Evolutionary conservation across 2,797 vertebrate species (phyloP), one percentile per base, ranked within the genome.

Genomic region (Myoxocephalus aenaeus): DNA sequence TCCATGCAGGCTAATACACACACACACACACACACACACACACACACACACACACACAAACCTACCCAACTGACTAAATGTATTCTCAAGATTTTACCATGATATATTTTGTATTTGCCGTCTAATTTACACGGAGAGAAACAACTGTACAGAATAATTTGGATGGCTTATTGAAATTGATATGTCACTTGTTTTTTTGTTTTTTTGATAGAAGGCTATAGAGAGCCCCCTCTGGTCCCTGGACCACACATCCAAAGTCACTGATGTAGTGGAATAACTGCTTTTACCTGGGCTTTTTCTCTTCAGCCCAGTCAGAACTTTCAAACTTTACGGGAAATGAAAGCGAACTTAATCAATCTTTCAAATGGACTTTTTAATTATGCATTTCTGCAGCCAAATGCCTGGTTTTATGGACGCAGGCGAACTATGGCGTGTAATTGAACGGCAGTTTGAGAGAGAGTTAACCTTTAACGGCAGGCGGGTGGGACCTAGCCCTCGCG

Each of bases 401-500:
- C 78, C 88, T 83, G 67, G 22, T 92, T 92, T 91, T 85, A 93
- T 92, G 86, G 86, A 67, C 3, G 62, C 59, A 77, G 59, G 73
- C 61, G 81, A 77, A 85, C 83, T 66, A 42, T 84, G 75, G 84
- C 65, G 73, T 40, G 71, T 88, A 90, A 92, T 92, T 92, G 87
- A 91, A 92, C 62, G 77, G 89, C 83, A 86, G 75, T 90, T 93
- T 86, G 81, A 81, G 72, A 80, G 82, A 79, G 76, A 82, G 92
- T 93, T 92, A 92, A 93, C 91, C 92, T 94, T 94, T 93, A 87
- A 81, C 77, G 78, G 82, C 50, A 46, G 66, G 48, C 77, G 75
- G 67, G 79, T 61, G 73, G 75, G 83, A 89, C 80, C 64, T 79
- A 73, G 63, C 83, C 86, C 86, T 50, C 48, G 22, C 75, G 80